phyloP scores from a whole-genome alignment of 2,797 vertebrate genomes.

The Oreochromis grahami region DNA sequence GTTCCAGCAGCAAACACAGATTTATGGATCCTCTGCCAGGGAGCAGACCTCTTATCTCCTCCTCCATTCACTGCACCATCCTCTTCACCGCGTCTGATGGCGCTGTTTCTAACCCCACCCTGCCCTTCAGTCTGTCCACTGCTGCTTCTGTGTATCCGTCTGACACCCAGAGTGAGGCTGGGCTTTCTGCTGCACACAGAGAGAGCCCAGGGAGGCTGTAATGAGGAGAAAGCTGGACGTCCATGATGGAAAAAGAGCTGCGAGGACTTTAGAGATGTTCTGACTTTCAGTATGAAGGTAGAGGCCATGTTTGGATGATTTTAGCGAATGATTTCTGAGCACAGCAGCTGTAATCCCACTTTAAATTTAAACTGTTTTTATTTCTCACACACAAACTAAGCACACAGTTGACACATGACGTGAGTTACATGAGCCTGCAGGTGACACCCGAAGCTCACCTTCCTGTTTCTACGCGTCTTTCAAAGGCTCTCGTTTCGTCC shows the following conservation, averaged over 20 bases:
- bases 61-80: not conserved
- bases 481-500: not conserved
- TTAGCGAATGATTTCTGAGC: not conserved
- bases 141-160: not conserved
- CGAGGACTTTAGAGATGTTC: constrained; percentile 20
- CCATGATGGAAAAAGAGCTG: constrained; percentile 13
- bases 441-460: not conserved
- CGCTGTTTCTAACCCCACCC: not conserved
- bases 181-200: constrained; percentile 46
- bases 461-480: not conserved
- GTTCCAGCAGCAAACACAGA: constrained; percentile 82
- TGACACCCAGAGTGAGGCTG: not conserved
- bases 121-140: not conserved
- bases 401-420: not conserved
- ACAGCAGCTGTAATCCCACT: not conserved
- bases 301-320: constrained; percentile 42
- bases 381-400: not conserved
- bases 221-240: not conserved
- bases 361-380: not conserved
- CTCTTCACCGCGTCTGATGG: not conserved
- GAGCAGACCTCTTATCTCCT: not conserved
- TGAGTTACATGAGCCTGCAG: not conserved
- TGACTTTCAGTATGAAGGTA: constrained; percentile 35
- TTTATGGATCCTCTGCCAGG: constrained; percentile 27
- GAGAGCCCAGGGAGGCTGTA: not conserved